Evolutionary conservation across 2,888 invertebrate genomes (phyloP), one percentile per base, ranked within the genome.

Genomic region (Fabriciana adippe): DNA sequence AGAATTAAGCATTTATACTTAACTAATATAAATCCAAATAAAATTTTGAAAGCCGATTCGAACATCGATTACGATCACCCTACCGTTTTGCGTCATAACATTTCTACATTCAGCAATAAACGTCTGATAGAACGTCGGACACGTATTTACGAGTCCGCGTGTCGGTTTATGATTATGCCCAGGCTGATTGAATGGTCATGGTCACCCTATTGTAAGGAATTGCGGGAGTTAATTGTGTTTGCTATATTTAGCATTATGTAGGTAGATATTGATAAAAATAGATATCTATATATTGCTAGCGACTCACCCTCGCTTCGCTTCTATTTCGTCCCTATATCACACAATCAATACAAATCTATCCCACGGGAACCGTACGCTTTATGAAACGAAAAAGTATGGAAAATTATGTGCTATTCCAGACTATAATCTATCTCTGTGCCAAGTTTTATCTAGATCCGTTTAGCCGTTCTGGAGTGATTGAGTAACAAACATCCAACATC

Each of bases 121-220:
- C 80, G 88, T 87, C 84, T 79, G 78, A 72, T 72, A 73, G 73
- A 67, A 72, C 78, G 78, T 60, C 79, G 81, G 81, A 76, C 83
- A 82, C 75, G 82, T 86, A 87, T 90, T 90, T 90, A 90, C 84
- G 86, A 83, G 82, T 77, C 74, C 83, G 84, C 84, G 85, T 83
- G 83, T 80, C 83, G 78, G 78, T 91, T 92, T 91, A 92, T 89
- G 90, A 91, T 90, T 89, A 90, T 91, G 86, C 88, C 83, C 89
- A 79, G 78, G 87, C 86, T 90, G 92, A 92, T 91, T 90, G 91
- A 92, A 91, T 89, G 90, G 87, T 83, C 83, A 79, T 83, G 84
- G 84, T 81, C 85, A 81, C 88, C 87, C 89, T 83, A 84, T 79
- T 77, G 71, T 66, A 45, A 73, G 67, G 63, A 62, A 62, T 70